Base-by-base conservation (phyloP, 2,888 invertebrate genomes). In the Crossocerus cetratus region DNA sequence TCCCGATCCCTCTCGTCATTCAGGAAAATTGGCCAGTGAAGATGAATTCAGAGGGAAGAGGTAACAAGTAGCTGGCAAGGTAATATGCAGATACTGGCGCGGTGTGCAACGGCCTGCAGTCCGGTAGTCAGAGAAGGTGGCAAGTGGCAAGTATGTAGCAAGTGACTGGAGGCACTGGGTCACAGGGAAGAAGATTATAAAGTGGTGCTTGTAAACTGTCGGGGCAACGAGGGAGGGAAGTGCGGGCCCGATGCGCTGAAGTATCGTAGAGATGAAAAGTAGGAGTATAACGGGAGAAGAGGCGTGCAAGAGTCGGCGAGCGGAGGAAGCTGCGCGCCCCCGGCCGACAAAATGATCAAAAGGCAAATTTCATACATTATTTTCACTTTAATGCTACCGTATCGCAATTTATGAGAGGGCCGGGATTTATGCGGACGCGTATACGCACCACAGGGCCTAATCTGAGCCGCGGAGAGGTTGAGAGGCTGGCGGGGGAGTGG, bases 381-480 rank as follows among this genome's bases (percentile, higher is more conserved):
- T 88, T 88, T 88, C 89, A 88, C 89, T 89, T 88, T 88, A 88
- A 88, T 87, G 88, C 88, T 88, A 88, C 88, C 87, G 89, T 89
- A 88, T 89, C 87, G 86, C 86, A 88, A 88, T 88, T 88, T 88
- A 88, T 87, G 88, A 84, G 83, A 84, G 88, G 85, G 86, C 82
- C 85, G 78, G 85, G 87, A 88, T 88, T 88, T 88, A 88, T 88
- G 87, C 87, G 85, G 83, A 78, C 85, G 84, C 82, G 78, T 81
- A 84, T 85, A 77, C 84, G 83, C 81, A 78, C 83, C 82, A 84
- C 80, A 72, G 75, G 81, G 83, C 83, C 81, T 81, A 81, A 81
- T 81, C 83, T 82, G 71, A 69, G 74, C 8, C 32, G 32, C 8
- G 32, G 32, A 32, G 3, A 32, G 23, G 23, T 0, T 5, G 23